These are phyloP conservation scores for Strigops habroptila DNA, from an alignment of 2,113 vertebrate genomes.

Conservation along the genomic window DNA sequence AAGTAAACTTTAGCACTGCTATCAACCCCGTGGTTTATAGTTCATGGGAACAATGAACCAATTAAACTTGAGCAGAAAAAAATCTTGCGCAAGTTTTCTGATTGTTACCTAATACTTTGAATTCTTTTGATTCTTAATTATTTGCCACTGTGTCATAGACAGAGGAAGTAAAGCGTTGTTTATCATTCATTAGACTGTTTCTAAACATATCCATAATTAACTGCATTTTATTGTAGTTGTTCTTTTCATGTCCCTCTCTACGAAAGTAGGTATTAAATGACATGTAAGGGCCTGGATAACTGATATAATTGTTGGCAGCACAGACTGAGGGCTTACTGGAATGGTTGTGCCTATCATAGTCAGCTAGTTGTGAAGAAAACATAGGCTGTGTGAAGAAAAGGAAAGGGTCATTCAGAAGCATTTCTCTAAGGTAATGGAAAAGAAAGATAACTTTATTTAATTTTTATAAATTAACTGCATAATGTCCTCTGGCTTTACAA, in stretches of 20 bases:
- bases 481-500: neutral
- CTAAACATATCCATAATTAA: conserved; percentile 71
- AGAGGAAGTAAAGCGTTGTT: conserved; percentile 68
- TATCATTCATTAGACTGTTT: conserved; percentile 72
- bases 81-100: conserved; percentile 72
- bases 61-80: conserved; percentile 76
- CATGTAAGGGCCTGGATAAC: conserved; percentile 39
- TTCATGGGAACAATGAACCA: conserved; percentile 81
- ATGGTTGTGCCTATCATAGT: conserved; percentile 49
- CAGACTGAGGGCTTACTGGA: conserved; percentile 1
- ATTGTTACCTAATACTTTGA: conserved; percentile 77
- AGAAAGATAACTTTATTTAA: neutral
- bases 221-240: conserved; percentile 33
- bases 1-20: conserved; percentile 75
- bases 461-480: neutral
- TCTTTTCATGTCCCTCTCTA: conserved; percentile 63
- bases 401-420: conserved; percentile 12
- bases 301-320: conserved; percentile 49
- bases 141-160: conserved; percentile 66
- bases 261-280: conserved; percentile 62
- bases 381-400: neutral
- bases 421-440: neutral
- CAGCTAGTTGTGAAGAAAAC: conserved; percentile 21
- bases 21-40: conserved; percentile 74
- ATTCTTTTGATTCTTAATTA: conserved; percentile 79